Evolutionary conservation across 2,797 vertebrate genomes (phyloP).

Genomic region (Sebastes minor): DNA sequence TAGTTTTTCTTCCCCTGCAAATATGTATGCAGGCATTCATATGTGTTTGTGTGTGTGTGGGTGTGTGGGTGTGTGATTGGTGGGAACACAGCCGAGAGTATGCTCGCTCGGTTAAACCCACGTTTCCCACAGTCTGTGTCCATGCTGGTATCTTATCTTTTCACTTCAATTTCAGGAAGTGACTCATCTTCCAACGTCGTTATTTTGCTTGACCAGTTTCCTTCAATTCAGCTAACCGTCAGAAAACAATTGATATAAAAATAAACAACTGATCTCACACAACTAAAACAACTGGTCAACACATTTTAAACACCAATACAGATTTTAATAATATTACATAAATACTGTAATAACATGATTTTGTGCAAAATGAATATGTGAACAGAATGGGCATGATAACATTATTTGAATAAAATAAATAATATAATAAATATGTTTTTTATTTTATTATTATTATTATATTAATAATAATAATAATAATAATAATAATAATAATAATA

Average conservation of each 20-base stretch:
- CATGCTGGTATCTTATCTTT: neutral
- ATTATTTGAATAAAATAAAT: too few species aligned
- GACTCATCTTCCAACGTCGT: neutral
- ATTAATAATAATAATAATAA: too few species aligned
- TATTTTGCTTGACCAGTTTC: neutral
- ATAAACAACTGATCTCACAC: neutral
- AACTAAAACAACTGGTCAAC: neutral
- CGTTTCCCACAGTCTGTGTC: slow-evolving; percentile 14
- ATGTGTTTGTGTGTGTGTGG: neutral
- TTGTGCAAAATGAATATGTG: neutral
- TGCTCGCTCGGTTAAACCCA: neutral
- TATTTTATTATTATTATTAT: neutral
- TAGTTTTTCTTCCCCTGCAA: neutral
- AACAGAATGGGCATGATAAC: neutral
- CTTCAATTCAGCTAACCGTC: neutral
- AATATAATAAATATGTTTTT: neutral
- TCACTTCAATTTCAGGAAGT: slow-evolving; percentile 1
- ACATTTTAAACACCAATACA: neutral
- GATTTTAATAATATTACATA: neutral
- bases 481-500: too few species aligned
- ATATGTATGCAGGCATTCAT: neutral
- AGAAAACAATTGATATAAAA: neutral
- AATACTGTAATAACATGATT: neutral
- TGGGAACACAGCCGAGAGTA: neutral
- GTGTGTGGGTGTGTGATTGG: neutral